Conservation (phyloP, 2,113 vertebrate species). For the Sarotherodon lohbergeri region DNA sequence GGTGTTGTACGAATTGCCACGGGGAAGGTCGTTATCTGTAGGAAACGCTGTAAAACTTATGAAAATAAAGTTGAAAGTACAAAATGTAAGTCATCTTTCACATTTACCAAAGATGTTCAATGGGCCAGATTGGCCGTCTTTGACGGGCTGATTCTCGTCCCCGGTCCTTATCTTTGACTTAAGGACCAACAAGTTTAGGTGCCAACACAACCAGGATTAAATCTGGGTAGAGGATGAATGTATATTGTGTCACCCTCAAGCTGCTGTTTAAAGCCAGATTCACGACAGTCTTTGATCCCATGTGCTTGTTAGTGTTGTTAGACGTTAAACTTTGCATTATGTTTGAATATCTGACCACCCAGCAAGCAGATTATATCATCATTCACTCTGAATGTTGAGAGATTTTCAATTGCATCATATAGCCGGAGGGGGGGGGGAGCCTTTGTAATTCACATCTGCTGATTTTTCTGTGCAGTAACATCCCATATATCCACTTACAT, state of each 20-base stretch:
- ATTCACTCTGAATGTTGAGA: background rate
- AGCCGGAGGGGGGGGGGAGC: background rate
- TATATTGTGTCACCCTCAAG: background rate
- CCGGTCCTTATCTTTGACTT: too few relatives aligned
- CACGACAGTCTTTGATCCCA: accelerated
- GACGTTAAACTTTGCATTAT: background rate
- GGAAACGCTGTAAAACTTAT: too few relatives aligned
- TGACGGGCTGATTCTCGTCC: too few relatives aligned
- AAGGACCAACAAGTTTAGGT: too few relatives aligned
- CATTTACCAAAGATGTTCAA: too few relatives aligned
- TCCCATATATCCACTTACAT: slow-evolving; percentile 41
- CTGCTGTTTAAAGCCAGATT: background rate
- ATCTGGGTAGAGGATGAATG: too few relatives aligned
- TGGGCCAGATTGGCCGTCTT: too few relatives aligned
- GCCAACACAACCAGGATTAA: too few relatives aligned
- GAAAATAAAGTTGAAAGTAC: too few relatives aligned
- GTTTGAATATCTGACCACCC: background rate
- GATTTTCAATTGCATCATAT: background rate
- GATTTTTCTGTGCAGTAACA: background rate
- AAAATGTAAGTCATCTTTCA: too few relatives aligned
- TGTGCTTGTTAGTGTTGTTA: background rate
- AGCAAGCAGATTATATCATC: background rate
- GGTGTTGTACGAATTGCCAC: too few relatives aligned
- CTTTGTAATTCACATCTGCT: slow-evolving; percentile 37
- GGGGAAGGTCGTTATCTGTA: too few relatives aligned